These are phyloP conservation scores for Heliconius hermathena DNA, from an alignment of 1,140 invertebrate species.

Conservation along the genomic window DNA sequence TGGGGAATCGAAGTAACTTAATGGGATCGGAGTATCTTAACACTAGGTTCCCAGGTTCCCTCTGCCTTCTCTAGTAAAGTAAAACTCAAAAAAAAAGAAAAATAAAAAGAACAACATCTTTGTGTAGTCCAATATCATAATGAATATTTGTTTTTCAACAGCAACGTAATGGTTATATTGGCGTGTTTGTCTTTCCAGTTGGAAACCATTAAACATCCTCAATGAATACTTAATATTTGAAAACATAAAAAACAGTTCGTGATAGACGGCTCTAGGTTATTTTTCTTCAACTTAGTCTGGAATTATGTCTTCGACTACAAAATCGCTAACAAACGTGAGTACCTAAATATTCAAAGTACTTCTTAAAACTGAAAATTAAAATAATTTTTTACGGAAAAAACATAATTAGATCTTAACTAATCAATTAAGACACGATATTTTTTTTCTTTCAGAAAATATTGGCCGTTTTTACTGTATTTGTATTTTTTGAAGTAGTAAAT, in stretches of 20 bases:
- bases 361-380: neutral
- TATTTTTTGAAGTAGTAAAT: neutral
- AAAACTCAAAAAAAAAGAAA: no score
- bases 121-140: neutral
- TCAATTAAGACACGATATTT: neutral
- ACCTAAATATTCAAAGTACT: neutral
- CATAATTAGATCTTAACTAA: no score
- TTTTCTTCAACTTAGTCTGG: slow-evolving; percentile 10
- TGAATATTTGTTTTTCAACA: slow-evolving; percentile 8
- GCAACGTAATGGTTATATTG: neutral
- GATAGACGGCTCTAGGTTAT: slow-evolving; percentile 6
- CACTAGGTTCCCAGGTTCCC: no score
- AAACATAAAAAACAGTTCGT: slow-evolving; percentile 38
- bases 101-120: neutral
- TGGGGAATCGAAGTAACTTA: no score
- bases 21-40: no score
- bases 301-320: slow-evolving; percentile 26
- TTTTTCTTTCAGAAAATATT: neutral
- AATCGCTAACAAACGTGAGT: slow-evolving; percentile 20
- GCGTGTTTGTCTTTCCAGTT: slow-evolving; percentile 28
- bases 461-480: neutral
- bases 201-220: slow-evolving; percentile 42
- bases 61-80: no score
- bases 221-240: slow-evolving; percentile 33
- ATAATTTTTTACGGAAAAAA: neutral